These are phyloP conservation scores for Zaprionus ornatus DNA, from an alignment of 1,140 invertebrate genomes.

Conservation along the genomic window DNA sequence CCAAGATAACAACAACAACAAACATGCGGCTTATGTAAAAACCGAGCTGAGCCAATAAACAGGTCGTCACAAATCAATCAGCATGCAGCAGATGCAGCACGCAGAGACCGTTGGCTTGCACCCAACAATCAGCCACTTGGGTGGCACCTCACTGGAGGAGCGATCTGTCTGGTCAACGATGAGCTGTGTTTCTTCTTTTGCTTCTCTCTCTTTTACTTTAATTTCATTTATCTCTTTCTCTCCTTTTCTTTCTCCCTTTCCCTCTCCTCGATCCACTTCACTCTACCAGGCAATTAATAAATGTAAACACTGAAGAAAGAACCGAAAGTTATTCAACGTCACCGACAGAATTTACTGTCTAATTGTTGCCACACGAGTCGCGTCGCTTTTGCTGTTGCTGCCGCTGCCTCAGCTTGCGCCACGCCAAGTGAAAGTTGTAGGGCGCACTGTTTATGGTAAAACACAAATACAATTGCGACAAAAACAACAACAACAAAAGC, in stretches of 20 bases:
- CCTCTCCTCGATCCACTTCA: too few relatives aligned
- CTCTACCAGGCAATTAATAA: not conserved
- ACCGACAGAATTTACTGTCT: constrained; percentile 16
- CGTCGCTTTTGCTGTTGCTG: not conserved
- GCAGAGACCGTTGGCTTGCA: not conserved
- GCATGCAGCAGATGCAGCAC: constrained; percentile 60
- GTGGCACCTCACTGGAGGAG: constrained; percentile 21
- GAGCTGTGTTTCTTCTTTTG: not conserved
- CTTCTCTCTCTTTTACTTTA: not conserved
- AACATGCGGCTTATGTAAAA: constrained; percentile 63
- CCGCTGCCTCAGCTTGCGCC: constrained; percentile 24
- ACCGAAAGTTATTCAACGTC: constrained; percentile 30
- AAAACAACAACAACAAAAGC: constrained; percentile 23
- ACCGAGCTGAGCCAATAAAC: constrained; percentile 49
- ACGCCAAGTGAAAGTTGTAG: constrained; percentile 74
- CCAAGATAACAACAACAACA: constrained; percentile 26
- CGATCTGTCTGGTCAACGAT: not conserved
- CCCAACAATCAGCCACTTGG: constrained; percentile 28
- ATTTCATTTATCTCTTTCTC: not conserved
- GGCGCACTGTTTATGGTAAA: constrained; percentile 57
- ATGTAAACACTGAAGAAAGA: constrained; percentile 31
- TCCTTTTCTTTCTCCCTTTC: not conserved
- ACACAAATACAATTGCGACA: constrained; percentile 58
- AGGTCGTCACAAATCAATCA: constrained; percentile 70
- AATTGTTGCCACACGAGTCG: constrained; percentile 19